Evolutionary conservation across 2,888 invertebrate genomes (phyloP).

Genomic region (Galeopsomyia nigrocyanea): DNA sequence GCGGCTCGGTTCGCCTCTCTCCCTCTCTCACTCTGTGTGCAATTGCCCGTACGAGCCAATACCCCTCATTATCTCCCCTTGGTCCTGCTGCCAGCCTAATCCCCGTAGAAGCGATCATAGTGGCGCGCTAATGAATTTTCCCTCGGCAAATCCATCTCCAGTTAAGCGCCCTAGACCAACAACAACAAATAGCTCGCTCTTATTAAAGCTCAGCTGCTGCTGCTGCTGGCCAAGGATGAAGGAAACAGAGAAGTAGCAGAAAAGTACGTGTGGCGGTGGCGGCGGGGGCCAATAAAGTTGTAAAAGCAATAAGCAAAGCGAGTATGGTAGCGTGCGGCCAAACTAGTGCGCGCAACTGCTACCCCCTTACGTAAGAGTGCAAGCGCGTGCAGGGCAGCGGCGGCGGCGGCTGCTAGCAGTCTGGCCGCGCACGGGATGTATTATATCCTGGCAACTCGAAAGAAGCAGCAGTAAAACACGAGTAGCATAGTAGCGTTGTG

Average conservation of each 20-base stretch:
- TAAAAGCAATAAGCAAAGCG: slow-evolving; percentile 39
- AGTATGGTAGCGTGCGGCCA: slow-evolving; percentile 1
- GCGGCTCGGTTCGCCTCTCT: too few species aligned
- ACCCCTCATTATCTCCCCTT: too few species aligned
- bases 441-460: background rate
- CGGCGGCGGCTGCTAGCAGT: background rate
- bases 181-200: background rate
- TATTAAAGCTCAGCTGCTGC: background rate
- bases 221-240: background rate
- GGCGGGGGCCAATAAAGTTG: background rate
- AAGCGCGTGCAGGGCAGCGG: background rate
- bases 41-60: too few species aligned
- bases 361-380: slow-evolving; percentile 17
- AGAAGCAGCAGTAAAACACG: background rate
- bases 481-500: background rate
- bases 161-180: background rate
- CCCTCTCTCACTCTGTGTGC: too few species aligned
- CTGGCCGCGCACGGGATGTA: background rate
- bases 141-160: too few species aligned
- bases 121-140: too few species aligned
- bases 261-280: background rate
- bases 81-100: too few species aligned
- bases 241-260: background rate
- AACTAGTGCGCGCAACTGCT: slow-evolving; percentile 2
- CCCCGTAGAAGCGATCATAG: too few species aligned